These are phyloP conservation scores for Pyralis farinalis DNA, from an alignment of 2,888 invertebrate genomes.

Conservation along the genomic window DNA sequence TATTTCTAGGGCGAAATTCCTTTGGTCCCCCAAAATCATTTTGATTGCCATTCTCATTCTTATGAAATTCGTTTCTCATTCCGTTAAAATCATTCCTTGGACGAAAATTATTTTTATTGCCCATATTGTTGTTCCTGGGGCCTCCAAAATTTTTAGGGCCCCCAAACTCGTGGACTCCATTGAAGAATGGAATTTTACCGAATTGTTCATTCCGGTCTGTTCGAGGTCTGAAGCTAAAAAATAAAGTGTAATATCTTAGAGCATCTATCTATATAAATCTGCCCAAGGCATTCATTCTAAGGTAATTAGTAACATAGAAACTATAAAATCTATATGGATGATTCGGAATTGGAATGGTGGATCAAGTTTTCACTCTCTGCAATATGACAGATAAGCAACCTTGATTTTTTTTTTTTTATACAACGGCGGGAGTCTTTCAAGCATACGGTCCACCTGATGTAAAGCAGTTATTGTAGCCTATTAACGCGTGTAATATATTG, in stretches of 20 bases:
- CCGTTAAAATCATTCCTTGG: constrained; percentile 75
- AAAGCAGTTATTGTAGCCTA: too few species aligned
- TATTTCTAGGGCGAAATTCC: constrained; percentile 65
- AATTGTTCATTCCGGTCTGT: constrained; percentile 84
- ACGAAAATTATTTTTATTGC: constrained; percentile 65
- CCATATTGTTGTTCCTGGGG: constrained; percentile 59
- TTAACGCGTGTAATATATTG: too few species aligned
- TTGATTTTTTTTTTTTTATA: too few species aligned
- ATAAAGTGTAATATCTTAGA: constrained; percentile 4
- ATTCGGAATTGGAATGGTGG: too few species aligned
- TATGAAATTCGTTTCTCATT: constrained; percentile 63
- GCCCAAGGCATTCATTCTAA: too few species aligned
- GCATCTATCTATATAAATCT: too few species aligned
- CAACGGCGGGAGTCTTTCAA: too few species aligned
- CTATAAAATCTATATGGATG: too few species aligned
- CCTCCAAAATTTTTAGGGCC: constrained; percentile 73
- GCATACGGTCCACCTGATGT: too few species aligned
- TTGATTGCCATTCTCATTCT: constrained; percentile 58
- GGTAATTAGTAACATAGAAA: too few species aligned
- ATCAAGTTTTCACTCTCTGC: too few species aligned
- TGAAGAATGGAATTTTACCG: constrained; percentile 77
- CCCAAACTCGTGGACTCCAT: constrained; percentile 69
- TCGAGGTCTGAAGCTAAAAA: constrained; percentile 79
- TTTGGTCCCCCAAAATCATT: constrained; percentile 75
- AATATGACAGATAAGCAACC: too few species aligned